These are phyloP conservation scores for Vesta saturnalis DNA, from an alignment of 2,888 invertebrate genomes.

Conservation along the genomic window DNA sequence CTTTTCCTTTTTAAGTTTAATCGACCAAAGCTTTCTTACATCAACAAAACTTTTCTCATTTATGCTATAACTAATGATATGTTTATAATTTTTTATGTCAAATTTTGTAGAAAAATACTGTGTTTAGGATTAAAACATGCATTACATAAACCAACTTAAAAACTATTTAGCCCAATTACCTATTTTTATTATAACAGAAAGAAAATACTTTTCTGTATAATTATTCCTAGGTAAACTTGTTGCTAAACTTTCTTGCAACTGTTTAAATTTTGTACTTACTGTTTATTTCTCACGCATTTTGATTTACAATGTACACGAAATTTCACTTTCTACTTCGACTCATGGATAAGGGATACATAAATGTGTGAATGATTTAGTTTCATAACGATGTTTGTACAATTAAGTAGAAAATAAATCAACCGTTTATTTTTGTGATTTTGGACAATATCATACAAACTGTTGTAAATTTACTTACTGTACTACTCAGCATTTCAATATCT, in stretches of 20 bases:
- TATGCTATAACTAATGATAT: too few relatives aligned
- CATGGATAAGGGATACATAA: too few relatives aligned
- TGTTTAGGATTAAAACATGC: too few relatives aligned
- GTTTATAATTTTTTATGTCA: background rate
- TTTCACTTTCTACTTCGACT: background rate
- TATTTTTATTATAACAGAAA: background rate
- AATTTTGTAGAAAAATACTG: too few relatives aligned
- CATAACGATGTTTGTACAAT: too few relatives aligned
- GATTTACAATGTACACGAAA: background rate
- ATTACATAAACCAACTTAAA: background rate
- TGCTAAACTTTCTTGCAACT: background rate
- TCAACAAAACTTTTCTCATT: background rate
- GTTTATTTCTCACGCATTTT: background rate
- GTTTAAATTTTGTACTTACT: background rate
- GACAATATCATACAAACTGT: too few relatives aligned
- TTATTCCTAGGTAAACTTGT: background rate
- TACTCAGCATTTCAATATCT: too few relatives aligned
- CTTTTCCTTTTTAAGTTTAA: conserved; percentile 1
- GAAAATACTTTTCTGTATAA: background rate
- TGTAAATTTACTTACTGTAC: too few relatives aligned
- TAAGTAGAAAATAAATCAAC: too few relatives aligned
- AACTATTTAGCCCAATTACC: too few relatives aligned
- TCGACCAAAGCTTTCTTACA: background rate
- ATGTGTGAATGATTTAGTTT: too few relatives aligned
- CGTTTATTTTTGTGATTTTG: too few relatives aligned